A percentile compares a stretch with the other conserved stretches of the same genome.
These are phyloP conservation scores for Asteroscopus sphinx DNA, from an alignment of 2,888 invertebrate genomes.

Conservation along the genomic window DNA sequence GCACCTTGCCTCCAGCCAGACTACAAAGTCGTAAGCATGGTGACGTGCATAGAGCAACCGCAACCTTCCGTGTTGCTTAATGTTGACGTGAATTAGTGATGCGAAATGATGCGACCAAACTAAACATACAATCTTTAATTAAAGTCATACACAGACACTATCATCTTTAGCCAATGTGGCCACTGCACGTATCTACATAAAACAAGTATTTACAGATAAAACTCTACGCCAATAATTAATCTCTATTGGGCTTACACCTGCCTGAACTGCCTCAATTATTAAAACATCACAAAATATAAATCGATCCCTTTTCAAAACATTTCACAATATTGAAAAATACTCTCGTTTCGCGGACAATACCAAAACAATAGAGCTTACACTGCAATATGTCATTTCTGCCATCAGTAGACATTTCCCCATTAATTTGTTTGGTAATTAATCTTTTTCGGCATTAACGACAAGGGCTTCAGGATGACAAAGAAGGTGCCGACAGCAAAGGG, in stretches of 20 bases:
- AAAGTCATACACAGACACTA: too few species aligned
- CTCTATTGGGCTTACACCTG: too few species aligned
- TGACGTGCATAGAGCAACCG: too few species aligned
- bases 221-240: too few species aligned
- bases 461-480: slow-evolving; percentile 75
- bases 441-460: slow-evolving; percentile 78
- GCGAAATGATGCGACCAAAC: not conserved
- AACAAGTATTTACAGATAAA: too few species aligned
- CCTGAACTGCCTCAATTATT: too few species aligned
- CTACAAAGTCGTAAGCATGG: slow-evolving; percentile 25
- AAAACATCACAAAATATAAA: slow-evolving; percentile 12
- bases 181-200: too few species aligned
- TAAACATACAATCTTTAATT: not conserved
- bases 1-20: slow-evolving; percentile 6
- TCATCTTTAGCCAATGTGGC: too few species aligned
- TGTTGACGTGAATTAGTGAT: too few species aligned
- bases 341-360: slow-evolving; percentile 22
- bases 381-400: slow-evolving; percentile 54
- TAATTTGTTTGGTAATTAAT: slow-evolving; percentile 82
- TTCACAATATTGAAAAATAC: slow-evolving; percentile 33
- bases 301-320: slow-evolving; percentile 20
- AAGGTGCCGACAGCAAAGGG: slow-evolving; percentile 73
- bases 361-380: slow-evolving; percentile 53
- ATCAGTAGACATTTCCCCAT: slow-evolving; percentile 56
- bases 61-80: too few species aligned